These are phyloP conservation scores for Listronotus bonariensis DNA, from an alignment of 1,140 invertebrate genomes.

Conservation along the genomic window DNA sequence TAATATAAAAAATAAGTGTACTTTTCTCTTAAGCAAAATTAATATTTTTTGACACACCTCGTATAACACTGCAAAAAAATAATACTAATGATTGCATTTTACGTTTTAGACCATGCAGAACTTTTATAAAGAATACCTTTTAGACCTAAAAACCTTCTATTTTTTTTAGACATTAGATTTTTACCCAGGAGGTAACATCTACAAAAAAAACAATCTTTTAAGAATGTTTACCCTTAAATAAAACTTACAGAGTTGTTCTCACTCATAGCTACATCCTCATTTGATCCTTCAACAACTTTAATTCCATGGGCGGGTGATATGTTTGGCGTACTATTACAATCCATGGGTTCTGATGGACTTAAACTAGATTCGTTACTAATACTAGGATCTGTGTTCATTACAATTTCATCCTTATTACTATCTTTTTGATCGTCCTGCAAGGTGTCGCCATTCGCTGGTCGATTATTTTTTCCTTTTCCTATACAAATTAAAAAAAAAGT, in stretches of 20 bases:
- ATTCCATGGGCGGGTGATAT: conserved; percentile 66
- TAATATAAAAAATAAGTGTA: no score
- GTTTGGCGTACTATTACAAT: conserved; percentile 73
- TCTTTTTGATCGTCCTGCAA: conserved; percentile 22
- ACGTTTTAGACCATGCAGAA: no score
- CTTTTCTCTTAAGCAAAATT: no score
- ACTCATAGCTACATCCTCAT: conserved; percentile 70
- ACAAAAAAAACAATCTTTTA: no score
- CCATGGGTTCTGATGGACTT: conserved; percentile 73
- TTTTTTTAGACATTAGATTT: no score
- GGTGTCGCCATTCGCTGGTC: conserved; percentile 9
- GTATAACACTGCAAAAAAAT: no score
- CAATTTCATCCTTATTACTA: conserved; percentile 48
- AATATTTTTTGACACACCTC: no score
- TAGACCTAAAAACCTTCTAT: no score
- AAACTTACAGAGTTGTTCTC: conserved; percentile 62
- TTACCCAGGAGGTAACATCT: no score
- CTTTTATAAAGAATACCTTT: no score
- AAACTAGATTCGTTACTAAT: conserved; percentile 55
- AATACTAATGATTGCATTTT: no score
- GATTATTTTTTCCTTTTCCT: conserved; percentile 16
- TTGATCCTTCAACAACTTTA: conserved; percentile 52
- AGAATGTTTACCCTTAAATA: not conserved
- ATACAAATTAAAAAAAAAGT: not conserved
- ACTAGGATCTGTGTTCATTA: conserved; percentile 51